A percentile compares a stretch with the other conserved stretches of the same genome.
Evolutionary conservation across 2,888 invertebrate genomes (phyloP).

Genomic region (Panorpa germanica): DNA sequence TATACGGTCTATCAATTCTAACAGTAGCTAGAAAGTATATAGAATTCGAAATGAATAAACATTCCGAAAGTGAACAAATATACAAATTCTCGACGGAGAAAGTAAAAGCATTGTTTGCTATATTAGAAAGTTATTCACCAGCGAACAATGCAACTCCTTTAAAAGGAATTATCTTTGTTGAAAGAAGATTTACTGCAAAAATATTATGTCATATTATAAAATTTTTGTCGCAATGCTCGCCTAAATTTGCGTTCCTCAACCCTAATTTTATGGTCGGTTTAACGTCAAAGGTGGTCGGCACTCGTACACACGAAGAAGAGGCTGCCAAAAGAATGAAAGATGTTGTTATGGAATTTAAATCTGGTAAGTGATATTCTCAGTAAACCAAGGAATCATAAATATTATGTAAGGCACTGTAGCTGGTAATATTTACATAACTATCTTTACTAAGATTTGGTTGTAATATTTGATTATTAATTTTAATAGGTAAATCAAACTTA

Average conservation of each 20-base stretch:
- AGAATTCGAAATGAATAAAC: too few relatives aligned
- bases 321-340: too few relatives aligned
- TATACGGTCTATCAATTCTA: too few relatives aligned
- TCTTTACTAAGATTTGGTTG: slow-evolving; percentile 21
- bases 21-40: too few relatives aligned
- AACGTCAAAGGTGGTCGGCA: too few relatives aligned
- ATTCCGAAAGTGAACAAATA: too few relatives aligned
- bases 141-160: slow-evolving; percentile 18
- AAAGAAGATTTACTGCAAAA: slow-evolving; percentile 49
- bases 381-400: too few relatives aligned
- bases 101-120: slow-evolving; percentile 35
- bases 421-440: slow-evolving; percentile 3
- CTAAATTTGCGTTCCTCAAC: slow-evolving; percentile 34
- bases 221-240: slow-evolving; percentile 25
- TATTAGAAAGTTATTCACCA: slow-evolving; percentile 36
- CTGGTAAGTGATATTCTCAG: too few relatives aligned
- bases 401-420: too few relatives aligned
- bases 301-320: too few relatives aligned
- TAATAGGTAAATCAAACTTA: slow-evolving; percentile 37
- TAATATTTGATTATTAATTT: too few relatives aligned
- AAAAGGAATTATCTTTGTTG: slow-evolving; percentile 20
- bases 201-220: slow-evolving; percentile 48
- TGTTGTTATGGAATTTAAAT: too few relatives aligned
- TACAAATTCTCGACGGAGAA: slow-evolving; percentile 52
- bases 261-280: slow-evolving; percentile 57